Percentiles rank a stretch among this genome's conserved stretches.
Conservation (phyloP, 2,888 invertebrate genomes). For the Cyclophora punctaria region DNA sequence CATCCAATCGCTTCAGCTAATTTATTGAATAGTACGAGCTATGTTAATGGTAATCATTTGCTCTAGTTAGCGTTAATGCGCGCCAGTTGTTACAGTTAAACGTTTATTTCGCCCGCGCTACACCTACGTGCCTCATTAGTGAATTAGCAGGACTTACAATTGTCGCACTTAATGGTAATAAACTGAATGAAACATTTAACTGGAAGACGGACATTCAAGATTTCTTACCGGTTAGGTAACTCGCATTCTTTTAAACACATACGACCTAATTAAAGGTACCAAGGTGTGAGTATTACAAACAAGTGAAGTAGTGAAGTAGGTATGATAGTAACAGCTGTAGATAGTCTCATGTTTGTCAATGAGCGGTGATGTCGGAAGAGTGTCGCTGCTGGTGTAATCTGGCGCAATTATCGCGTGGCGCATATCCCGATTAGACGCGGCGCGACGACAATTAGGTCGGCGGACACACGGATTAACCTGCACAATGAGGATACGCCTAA, state of each 20-base stretch:
- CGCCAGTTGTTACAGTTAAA: conserved; percentile 52
- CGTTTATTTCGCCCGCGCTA: conserved; percentile 69
- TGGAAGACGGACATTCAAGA: conserved; percentile 30
- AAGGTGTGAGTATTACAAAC: no score
- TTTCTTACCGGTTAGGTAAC: conserved; percentile 6
- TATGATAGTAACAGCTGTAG: not conserved
- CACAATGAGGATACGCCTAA: conserved; percentile 72
- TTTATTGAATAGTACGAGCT: no score
- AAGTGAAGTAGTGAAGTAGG: no score
- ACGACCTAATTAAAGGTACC: not conserved
- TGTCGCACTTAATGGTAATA: conserved; percentile 63
- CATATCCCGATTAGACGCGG: conserved; percentile 71
- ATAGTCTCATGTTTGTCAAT: conserved; percentile 1
- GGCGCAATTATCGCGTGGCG: conserved; percentile 71
- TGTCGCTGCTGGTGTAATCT: conserved; percentile 40
- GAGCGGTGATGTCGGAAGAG: conserved; percentile 14
- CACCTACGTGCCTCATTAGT: conserved; percentile 72
- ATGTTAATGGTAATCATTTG: conserved; percentile 28
- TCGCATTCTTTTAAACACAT: not conserved
- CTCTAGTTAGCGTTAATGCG: conserved; percentile 52
- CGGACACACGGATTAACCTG: conserved; percentile 72
- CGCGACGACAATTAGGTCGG: conserved; percentile 71
- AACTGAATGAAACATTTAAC: conserved; percentile 45
- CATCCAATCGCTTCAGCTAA: no score
- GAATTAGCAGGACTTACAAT: conserved; percentile 69